Base-by-base conservation (phyloP, 1,140 invertebrate species). In the Zaprionus capensis region DNA sequence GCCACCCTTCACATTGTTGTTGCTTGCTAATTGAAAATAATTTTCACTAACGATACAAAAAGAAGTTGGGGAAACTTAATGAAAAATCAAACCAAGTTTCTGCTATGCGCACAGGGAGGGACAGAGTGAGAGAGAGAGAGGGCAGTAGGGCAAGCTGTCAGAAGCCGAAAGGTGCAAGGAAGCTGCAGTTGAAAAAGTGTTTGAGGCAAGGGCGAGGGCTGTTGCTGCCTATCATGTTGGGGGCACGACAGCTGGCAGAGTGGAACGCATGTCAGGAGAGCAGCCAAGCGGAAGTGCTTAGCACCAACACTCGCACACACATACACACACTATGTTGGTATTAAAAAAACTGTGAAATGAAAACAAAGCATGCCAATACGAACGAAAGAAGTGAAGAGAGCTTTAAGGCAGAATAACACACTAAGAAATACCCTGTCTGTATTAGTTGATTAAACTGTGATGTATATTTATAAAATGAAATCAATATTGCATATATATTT, bases 11-110 rank as follows among this genome's bases (percentile, higher is more conserved):
- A 20, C 20, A 22, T 51, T 75, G 67, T 49, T 70, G 80, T 73
- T 63, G 31, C 36, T 20, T 65, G 82, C 82, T 85, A 85, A 85
- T 85, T 85, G 82, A 85, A 85, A 85, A 85, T 85, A 81, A 85
- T 85, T 84, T 81, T 65, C 46, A 57, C 78, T 63, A 84, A 84
- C 81, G 59, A 78, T 78, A 67, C 63, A 51, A 49, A 49, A 57
- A 22, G 20, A 66, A 55, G 70, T 46, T 61, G 69, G 61, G 69
- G 57, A 85, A 46, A 85, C 78, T 85, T 85, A 85, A 85, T 85
- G 82, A 85, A 85, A 85, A 85, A 85, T 85, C 78, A 85, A 85
- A 70, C 78, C 69, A 61, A 77, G 70, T 67, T 76, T 49, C 26
- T 56, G 36, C 9, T 41, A 17, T 44, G 64, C 20, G 12, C 2